phyloP scores from a whole-genome alignment of 2,797 vertebrate species.

The Cynopterus sphinx region DNA sequence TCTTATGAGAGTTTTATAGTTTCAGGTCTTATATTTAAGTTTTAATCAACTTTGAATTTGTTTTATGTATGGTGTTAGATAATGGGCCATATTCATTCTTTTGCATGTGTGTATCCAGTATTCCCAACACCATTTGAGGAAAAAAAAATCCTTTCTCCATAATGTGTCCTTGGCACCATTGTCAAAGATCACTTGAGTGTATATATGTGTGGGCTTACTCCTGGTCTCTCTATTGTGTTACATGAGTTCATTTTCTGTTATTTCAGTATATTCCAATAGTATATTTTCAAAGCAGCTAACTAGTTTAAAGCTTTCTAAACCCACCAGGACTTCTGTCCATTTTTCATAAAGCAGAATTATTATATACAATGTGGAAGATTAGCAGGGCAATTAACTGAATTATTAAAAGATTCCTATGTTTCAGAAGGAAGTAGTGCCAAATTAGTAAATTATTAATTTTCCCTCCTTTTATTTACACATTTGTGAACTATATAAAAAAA shows the following conservation, averaged over 20 bases:
- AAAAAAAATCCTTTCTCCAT: background rate
- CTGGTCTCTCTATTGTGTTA: background rate
- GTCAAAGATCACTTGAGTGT: background rate
- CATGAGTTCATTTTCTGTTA: background rate
- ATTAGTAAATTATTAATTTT: slow-evolving; percentile 75
- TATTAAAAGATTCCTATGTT: slow-evolving; percentile 77
- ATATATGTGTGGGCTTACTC: background rate
- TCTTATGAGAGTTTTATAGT: background rate
- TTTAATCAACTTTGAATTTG: background rate
- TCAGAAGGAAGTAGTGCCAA: slow-evolving; percentile 73
- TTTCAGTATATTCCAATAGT: background rate
- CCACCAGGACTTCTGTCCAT: slow-evolving; percentile 56
- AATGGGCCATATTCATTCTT: background rate
- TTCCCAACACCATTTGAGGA: background rate
- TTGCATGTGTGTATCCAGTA: background rate
- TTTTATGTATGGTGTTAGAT: background rate
- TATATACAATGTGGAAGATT: slow-evolving; percentile 75
- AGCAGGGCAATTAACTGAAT: slow-evolving; percentile 78
- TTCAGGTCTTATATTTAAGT: background rate
- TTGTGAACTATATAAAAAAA: background rate
- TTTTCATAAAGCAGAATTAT: slow-evolving; percentile 79
- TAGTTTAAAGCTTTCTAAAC: slow-evolving; percentile 66
- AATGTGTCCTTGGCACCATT: too few relatives aligned
- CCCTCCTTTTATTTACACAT: slow-evolving; percentile 41
- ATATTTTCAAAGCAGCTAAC: slow-evolving; percentile 62